Base-by-base conservation (phyloP, 1,140 invertebrate genomes). In the Choristoneura fumiferana region DNA sequence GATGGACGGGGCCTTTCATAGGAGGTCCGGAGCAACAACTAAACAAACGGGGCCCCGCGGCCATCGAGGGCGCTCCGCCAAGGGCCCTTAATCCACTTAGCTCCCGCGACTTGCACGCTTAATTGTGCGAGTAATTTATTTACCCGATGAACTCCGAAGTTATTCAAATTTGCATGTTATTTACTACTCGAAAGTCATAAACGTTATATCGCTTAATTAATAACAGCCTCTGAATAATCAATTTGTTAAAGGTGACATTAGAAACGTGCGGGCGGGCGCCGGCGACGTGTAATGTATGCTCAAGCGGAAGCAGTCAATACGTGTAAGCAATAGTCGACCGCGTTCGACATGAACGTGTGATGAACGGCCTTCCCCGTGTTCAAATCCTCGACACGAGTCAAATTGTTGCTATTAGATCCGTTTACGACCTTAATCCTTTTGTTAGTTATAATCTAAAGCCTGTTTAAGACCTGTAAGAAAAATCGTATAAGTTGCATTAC, bases 41-140 rank as follows among this genome's bases (percentile, higher is more conserved):
- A 40, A 43, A 43, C 40, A 43, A 43, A 43, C 40, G 40, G 15
- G 9, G 35, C 6, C 37, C 12, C 12, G 37, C 12, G 39, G 43
- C 17, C 18, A 10, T 22, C 5, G 5, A 49, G 43, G 22, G 43
- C 18, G 17, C 43, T 49, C n/a, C 1, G 12, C 39, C 4, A 6
- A 40, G 39, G 39, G 39, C 15, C 39, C 39, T 39, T 39, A 39
- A 39, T 39, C 37, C 22, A 49, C 43, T 29, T 4, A 12, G 37
- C 37, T 3, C 12, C 43, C 12, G 22, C 22, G 22, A 29, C 43
- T 49, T 49, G 18, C 43, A 29, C 43, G 40, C 12, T 49, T 49
- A 49, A 49, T 49, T 49, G 43, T 14, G 43, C 43, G 43, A 18
- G 22, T 49, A 49, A 49, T 49, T 49, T 49, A 49, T 49, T 49